Conservation (phyloP, 2,888 invertebrate species). For the Ceriagrion tenellum region DNA sequence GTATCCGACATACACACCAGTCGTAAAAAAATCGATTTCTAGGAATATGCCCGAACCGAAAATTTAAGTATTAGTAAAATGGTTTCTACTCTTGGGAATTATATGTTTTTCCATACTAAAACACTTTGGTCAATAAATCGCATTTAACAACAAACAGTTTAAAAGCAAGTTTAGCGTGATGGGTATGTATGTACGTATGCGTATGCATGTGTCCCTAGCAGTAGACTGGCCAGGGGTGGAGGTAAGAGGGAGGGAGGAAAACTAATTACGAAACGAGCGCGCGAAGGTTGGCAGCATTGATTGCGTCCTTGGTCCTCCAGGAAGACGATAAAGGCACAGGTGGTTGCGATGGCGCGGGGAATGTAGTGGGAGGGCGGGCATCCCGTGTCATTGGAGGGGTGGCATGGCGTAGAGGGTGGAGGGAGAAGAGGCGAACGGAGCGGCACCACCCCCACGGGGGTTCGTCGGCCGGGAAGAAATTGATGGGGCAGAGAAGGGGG, state of each 20-base stretch:
- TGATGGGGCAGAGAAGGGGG: not conserved
- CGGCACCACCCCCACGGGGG: not conserved
- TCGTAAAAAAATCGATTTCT: too few relatives aligned
- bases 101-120: too few relatives aligned
- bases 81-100: too few relatives aligned
- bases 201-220: too few relatives aligned
- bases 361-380: not conserved
- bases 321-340: conserved; percentile 49
- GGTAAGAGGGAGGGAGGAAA: not conserved
- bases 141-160: too few relatives aligned
- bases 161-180: too few relatives aligned
- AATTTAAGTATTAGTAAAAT: too few relatives aligned
- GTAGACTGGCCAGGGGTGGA: too few relatives aligned
- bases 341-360: conserved; percentile 48
- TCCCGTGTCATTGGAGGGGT: not conserved
- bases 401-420: not conserved
- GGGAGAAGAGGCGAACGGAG: not conserved
- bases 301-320: not conserved
- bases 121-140: too few relatives aligned
- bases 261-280: conserved; percentile 31
- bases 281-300: conserved; percentile 43
- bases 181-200: too few relatives aligned
- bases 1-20: too few relatives aligned
- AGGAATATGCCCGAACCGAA: too few relatives aligned
- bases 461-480: not conserved